Percentiles rank a stretch among this genome's conserved stretches.
phyloP scores from a whole-genome alignment of 2,888 invertebrate genomes.

The Xestoiulus laeticollis region DNA sequence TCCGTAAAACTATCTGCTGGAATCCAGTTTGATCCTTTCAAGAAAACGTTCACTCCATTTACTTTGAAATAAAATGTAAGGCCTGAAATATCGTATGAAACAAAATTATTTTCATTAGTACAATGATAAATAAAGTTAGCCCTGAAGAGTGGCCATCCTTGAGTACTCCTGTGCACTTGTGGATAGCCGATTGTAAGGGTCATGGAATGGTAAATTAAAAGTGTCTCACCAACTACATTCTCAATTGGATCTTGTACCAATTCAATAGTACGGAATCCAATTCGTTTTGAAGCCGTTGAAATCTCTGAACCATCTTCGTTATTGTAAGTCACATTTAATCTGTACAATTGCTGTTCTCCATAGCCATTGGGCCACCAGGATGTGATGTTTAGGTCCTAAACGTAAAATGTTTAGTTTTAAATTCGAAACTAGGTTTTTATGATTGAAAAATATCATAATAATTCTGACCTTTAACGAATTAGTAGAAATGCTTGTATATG shows the following conservation, averaged over 20 bases:
- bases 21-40: conserved; percentile 95
- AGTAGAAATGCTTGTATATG: not conserved
- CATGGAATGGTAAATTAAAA: not conserved
- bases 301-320: conserved; percentile 61
- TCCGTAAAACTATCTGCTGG: conserved; percentile 88
- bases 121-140: not conserved
- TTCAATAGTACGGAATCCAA: conserved; percentile 89
- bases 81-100: conserved; percentile 67
- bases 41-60: conserved; percentile 86
- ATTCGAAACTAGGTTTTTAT: not conserved
- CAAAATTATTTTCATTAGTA: not conserved
- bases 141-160: not conserved
- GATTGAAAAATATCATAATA: not conserved
- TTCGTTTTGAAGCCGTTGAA: conserved; percentile 68
- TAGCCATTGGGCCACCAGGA: conserved; percentile 97
- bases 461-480: not conserved
- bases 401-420: not conserved
- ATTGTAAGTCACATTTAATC: conserved; percentile 69
- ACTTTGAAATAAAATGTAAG: conserved; percentile 84
- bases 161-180: not conserved
- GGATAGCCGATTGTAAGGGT: not conserved
- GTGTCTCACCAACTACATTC: conserved; percentile 44
- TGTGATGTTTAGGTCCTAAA: conserved; percentile 65
- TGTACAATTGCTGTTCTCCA: conserved; percentile 81
- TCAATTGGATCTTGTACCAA: conserved; percentile 76